These are phyloP conservation scores for Syngnathus floridae DNA, from an alignment of 2,113 vertebrate species.

Conservation along the genomic window DNA sequence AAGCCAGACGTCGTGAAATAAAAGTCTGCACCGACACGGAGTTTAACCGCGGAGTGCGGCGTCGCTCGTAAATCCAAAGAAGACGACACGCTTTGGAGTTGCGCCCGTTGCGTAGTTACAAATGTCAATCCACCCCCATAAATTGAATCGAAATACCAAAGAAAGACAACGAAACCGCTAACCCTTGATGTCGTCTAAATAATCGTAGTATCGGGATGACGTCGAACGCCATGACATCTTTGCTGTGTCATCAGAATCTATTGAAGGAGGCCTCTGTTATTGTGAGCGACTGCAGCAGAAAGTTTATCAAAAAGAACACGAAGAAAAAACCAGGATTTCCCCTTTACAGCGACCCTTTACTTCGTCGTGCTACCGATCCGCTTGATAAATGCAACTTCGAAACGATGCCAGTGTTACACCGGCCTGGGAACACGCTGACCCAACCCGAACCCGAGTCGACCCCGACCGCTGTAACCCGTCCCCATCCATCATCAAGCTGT, in stretches of 20 bases:
- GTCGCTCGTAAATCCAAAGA: constrained; percentile 2
- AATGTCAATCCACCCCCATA: not conserved
- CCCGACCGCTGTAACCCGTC: constrained; percentile 24
- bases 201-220: not conserved
- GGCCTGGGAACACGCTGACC: constrained; percentile 62
- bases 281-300: not conserved
- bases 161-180: not conserved
- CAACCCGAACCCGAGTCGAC: constrained; percentile 42
- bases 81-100: not conserved
- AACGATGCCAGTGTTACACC: constrained; percentile 38
- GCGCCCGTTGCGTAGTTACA: not conserved
- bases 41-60: not conserved
- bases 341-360: constrained; percentile 19
- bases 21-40: not conserved
- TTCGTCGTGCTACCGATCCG: constrained; percentile 11
- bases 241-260: not conserved
- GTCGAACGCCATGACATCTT: not conserved
- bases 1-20: constrained; percentile 59
- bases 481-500: constrained; percentile 51
- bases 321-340: not conserved
- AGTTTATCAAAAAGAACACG: not conserved
- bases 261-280: not conserved
- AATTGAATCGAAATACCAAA: not conserved
- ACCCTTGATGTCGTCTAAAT: not conserved
- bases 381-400: constrained; percentile 40